Base-by-base conservation (phyloP, 1,140 invertebrate genomes). In the Ceratina japonica region DNA sequence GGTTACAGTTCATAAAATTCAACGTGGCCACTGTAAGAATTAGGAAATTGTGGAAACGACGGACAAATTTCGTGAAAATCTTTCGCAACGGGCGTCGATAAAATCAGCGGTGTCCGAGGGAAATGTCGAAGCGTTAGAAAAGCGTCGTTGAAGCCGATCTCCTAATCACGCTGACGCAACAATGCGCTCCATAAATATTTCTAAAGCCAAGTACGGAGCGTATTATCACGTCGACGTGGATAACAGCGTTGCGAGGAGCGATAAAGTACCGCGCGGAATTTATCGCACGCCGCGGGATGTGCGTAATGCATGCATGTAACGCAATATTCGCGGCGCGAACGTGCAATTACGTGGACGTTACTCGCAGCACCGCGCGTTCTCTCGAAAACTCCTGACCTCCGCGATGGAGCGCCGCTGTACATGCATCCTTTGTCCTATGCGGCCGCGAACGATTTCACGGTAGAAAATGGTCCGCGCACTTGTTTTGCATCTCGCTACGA, bases 311-410 rank as follows among this genome's bases (percentile, higher is more conserved):
- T 76, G 81, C 84, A 87, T 76, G 85, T 85, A 87, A 87, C 81
- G 85, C 84, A 85, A 80, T 80, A 80, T 86, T 69, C 63, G 68
- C 71, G 71, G 27, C 54, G 54, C 27, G 81, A 87, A 87, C 83
- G 78, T 87, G 80, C 83, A 88, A 88, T 88, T 88, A 88, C 66
- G 70, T 37, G 69, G 79, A 75, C 83, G 81, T 1, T 56, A 66
- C 75, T 82, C 76, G 81, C 75, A 80, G 81, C 80, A 71, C 74
- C 66, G 20, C 37, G 73, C 70, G 75, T 22, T 81, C 81, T 80
- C 73, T 87, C 77, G 75, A 64, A 79, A 87, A 85, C 79, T n/a
- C 83, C 79, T 86, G 82, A 88, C 84, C 84, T 85, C 79, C 79
- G 69, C 59, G 80, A 73, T 74, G 54, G 75, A 62, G 10, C 37